Conservation (phyloP, 2,113 vertebrate species). For the Naja naja region DNA sequence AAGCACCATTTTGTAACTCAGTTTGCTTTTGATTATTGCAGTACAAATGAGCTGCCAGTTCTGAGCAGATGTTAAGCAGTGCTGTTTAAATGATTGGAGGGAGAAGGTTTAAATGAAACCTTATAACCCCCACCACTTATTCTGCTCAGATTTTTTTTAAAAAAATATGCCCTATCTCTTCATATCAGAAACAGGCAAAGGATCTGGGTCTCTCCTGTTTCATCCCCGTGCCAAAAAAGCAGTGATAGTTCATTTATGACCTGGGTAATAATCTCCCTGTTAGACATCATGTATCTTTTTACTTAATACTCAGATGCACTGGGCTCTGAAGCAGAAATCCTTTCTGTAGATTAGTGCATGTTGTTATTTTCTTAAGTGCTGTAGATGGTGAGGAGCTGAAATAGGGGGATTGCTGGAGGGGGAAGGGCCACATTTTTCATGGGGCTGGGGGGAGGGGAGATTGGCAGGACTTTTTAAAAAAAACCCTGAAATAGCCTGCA, state of each 20-base stretch:
- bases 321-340: background rate
- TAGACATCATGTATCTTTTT: background rate
- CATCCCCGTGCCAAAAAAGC: background rate
- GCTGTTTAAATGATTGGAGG: background rate
- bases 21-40: background rate
- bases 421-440: background rate
- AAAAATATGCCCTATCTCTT: background rate
- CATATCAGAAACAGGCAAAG: background rate
- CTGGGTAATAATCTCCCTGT: background rate
- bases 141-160: background rate
- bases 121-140: background rate
- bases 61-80: background rate
- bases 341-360: background rate
- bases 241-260: background rate
- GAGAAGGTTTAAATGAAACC: background rate
- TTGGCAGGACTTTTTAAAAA: background rate
- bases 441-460: background rate
- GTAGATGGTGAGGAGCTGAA: background rate
- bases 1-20: background rate
- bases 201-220: background rate
- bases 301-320: background rate
- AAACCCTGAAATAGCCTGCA: background rate
- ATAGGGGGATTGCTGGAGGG: background rate
- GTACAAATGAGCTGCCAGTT: background rate
- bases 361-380: background rate